phyloP scores from a whole-genome alignment of 53 echinoderm and acorn worm species.

The Luidia sarsii region DNA sequence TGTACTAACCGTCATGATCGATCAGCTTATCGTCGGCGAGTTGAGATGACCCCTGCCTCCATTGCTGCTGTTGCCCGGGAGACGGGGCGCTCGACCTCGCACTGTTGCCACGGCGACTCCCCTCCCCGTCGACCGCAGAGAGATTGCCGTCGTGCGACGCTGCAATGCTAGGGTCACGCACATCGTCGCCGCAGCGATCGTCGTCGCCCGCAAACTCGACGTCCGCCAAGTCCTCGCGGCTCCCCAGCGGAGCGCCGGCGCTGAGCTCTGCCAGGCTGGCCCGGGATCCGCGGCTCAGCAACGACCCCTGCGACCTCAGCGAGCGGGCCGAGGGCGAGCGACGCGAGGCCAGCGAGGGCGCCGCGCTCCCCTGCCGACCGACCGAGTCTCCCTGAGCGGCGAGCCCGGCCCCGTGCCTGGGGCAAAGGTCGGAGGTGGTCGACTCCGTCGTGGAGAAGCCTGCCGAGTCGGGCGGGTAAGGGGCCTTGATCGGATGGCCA shows the following conservation, averaged over 20 bases:
- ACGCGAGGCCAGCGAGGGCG: constrained; percentile 7
- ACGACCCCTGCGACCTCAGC: constrained; percentile 39
- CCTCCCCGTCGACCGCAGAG: neutral
- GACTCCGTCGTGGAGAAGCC: too few relatives aligned
- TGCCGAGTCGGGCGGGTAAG: constrained; percentile 64
- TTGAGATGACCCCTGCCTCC: neutral
- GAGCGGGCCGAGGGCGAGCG: constrained; percentile 34
- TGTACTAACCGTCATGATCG: constrained; percentile 10
- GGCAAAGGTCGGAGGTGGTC: constrained; percentile 5
- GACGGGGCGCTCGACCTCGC: constrained; percentile 5
- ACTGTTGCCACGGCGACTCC: constrained; percentile 33
- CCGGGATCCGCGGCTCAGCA: neutral
- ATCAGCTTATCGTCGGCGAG: constrained; percentile 1
- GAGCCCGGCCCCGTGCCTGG: neutral
- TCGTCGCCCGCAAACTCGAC: neutral
- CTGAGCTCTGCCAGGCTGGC: neutral
- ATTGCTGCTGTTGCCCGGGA: neutral
- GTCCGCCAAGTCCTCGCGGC: neutral
- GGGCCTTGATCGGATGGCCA: constrained; percentile 74
- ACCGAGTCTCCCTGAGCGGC: neutral
- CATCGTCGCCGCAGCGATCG: constrained; percentile 3
- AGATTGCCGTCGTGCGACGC: neutral
- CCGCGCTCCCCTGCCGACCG: constrained; percentile 29
- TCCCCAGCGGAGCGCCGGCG: constrained; percentile 19
- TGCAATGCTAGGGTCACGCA: neutral